Percentiles rank a stretch among this genome's conserved stretches.
Conservation (phyloP, 2,888 invertebrate genomes). For the Ceriagrion tenellum region DNA sequence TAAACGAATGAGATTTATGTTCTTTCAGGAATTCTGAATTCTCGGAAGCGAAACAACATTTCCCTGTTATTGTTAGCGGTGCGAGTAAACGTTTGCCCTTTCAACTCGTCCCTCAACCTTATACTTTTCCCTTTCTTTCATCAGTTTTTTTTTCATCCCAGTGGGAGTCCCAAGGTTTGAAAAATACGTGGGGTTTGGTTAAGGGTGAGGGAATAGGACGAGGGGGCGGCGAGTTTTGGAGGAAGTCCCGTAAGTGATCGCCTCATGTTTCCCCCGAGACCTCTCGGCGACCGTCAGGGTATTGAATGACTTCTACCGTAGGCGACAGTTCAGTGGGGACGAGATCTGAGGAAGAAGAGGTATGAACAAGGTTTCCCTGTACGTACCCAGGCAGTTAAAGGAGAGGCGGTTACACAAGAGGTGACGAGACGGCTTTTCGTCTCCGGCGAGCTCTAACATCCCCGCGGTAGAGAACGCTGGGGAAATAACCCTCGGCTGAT, state of each 20-base stretch:
- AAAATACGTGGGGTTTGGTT: background rate
- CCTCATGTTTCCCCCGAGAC: background rate
- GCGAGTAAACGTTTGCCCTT: background rate
- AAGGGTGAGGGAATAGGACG: background rate
- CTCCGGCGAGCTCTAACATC: background rate
- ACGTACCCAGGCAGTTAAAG: background rate
- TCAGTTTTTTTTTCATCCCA: background rate
- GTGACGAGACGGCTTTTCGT: background rate
- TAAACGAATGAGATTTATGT: background rate
- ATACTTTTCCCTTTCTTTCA: background rate
- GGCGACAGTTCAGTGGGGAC: background rate
- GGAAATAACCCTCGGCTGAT: background rate
- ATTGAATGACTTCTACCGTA: background rate
- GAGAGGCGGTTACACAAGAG: background rate
- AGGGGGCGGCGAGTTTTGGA: background rate
- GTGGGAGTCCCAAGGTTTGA: background rate
- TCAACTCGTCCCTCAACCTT: background rate
- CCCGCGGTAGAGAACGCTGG: background rate
- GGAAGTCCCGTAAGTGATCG: background rate
- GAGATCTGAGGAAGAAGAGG: background rate
- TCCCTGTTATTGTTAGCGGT: background rate
- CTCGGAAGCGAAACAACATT: background rate
- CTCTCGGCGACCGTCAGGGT: background rate
- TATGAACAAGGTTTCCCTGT: background rate
- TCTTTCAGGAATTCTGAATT: background rate